A percentile compares a stretch with the other conserved stretches of the same genome.
These are phyloP conservation scores for Orthonevra nobilis DNA, from an alignment of 2,888 invertebrate genomes.

Conservation along the genomic window DNA sequence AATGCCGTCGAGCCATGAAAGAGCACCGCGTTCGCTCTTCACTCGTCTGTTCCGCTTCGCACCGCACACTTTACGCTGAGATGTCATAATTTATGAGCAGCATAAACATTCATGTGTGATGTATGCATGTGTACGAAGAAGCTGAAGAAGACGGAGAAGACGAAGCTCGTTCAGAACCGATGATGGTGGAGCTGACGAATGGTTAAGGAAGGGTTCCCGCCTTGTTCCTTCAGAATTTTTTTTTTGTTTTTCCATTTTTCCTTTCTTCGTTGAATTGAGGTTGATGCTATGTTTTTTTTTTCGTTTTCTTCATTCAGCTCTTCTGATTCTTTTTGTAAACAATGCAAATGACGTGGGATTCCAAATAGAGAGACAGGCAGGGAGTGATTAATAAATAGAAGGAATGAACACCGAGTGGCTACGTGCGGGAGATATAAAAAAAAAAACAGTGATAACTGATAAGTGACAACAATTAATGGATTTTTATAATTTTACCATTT, in stretches of 20 bases:
- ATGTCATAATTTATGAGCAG: conserved; percentile 60
- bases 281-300: conserved; percentile 26
- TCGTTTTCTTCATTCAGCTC: conserved; percentile 2
- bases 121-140: conserved; percentile 23
- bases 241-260: too few species aligned
- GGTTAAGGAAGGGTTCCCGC: conserved; percentile 28
- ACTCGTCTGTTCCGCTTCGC: conserved; percentile 11
- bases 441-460: conserved; percentile 54
- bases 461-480: conserved; percentile 62
- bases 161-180: not conserved
- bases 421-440: conserved; percentile 48
- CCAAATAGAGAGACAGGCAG: not conserved
- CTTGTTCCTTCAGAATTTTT: too few species aligned
- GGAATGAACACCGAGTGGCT: conserved; percentile 5
- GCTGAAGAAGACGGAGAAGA: not conserved
- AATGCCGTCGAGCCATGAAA: conserved; percentile 20
- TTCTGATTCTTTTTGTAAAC: conserved; percentile 50
- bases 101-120: conserved; percentile 56
- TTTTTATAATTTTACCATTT: conserved; percentile 57
- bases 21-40: not conserved
- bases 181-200: conserved; percentile 15
- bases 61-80: conserved; percentile 53
- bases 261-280: conserved; percentile 30
- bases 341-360: conserved; percentile 28
- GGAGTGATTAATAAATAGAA: too few species aligned